Base-by-base conservation (phyloP, 2,888 invertebrate species). In the Lasioglossum morio region DNA sequence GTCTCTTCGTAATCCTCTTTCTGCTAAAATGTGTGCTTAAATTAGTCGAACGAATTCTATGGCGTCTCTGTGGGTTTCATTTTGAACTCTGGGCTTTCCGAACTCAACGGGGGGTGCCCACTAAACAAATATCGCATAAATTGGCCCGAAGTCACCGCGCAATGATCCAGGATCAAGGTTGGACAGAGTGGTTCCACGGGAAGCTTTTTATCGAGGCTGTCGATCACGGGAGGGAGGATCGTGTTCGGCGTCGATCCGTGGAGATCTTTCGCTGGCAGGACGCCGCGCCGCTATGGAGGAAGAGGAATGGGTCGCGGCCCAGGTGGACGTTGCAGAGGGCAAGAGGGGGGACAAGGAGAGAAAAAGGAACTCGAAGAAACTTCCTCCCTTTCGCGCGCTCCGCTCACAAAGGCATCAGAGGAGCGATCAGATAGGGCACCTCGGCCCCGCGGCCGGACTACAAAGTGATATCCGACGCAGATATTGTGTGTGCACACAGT, bases 401-500 rank as follows among this genome's bases (percentile, higher is more conserved):
- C 84, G 84, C 88, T 88, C 88, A 85, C 91, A 89, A 90, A 90
- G 92, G 91, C 91, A 91, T 91, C 91, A 87, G 88, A 85, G 83
- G 89, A 89, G 89, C 92, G 92, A 94, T 93, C 93, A 93, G 93
- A 94, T 93, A 92, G 92, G 91, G 91, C 90, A 90, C 89, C 92
- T 92, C 90, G 91, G 87, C 81, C 88, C 89, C 88, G 92, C 93
- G 94, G 93, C 83, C 90, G 89, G 92, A 94, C 93, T 93, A 94
- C 94, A 94, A 94, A 94, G 94, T 92, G 94, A 94, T 93, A 93
- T 93, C 93, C 94, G 91, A 93, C 92, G 90, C 82, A 93, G 94
- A 94, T 93, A 90, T 89, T 91, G 90, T 91, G 89, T 89, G 92
- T 89, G 92, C 91, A 84, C 88, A 89, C 90, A 91, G 91, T 92